phyloP scores from a whole-genome alignment of 2,888 invertebrate species.

The Ophraella communa region DNA sequence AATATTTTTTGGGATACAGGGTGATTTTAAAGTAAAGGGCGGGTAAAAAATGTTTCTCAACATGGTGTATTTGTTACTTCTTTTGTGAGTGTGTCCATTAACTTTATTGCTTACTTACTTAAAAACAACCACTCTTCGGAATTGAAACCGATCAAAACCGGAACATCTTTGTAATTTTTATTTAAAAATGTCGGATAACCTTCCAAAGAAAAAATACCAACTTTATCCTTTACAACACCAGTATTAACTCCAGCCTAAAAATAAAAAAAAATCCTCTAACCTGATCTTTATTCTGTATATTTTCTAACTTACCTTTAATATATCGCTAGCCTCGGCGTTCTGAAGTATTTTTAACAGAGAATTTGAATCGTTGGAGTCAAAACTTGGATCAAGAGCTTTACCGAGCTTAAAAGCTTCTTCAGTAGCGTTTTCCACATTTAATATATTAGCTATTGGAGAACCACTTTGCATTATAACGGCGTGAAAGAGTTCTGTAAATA shows the following conservation, averaged over 20 bases:
- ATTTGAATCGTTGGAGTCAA: constrained; percentile 21
- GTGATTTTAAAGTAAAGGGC: no score
- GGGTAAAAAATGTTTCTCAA: no score
- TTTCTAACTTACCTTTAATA: constrained; percentile 27
- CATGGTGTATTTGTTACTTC: no score
- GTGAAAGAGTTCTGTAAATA: constrained; percentile 26
- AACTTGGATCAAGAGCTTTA: constrained; percentile 12
- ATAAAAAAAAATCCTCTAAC: background rate
- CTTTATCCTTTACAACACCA: constrained; percentile 15
- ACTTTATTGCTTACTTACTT: background rate
- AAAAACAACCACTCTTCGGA: constrained; percentile 25
- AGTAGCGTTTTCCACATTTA: constrained; percentile 16
- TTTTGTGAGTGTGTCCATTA: background rate
- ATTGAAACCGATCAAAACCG: constrained; percentile 28
- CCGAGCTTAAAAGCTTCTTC: constrained; percentile 21
- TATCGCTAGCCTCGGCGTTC: constrained; percentile 5
- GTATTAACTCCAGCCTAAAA: background rate
- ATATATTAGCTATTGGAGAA: constrained; percentile 4
- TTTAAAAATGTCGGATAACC: constrained; percentile 21
- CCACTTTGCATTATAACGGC: constrained; percentile 33
- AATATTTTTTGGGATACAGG: no score
- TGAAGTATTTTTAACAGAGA: constrained; percentile 24
- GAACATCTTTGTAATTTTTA: constrained; percentile 23
- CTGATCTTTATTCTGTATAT: no score
- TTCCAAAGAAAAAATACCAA: constrained; percentile 16